phyloP scores from a whole-genome alignment of 2,888 invertebrate genomes.

The Agriopis marginaria region DNA sequence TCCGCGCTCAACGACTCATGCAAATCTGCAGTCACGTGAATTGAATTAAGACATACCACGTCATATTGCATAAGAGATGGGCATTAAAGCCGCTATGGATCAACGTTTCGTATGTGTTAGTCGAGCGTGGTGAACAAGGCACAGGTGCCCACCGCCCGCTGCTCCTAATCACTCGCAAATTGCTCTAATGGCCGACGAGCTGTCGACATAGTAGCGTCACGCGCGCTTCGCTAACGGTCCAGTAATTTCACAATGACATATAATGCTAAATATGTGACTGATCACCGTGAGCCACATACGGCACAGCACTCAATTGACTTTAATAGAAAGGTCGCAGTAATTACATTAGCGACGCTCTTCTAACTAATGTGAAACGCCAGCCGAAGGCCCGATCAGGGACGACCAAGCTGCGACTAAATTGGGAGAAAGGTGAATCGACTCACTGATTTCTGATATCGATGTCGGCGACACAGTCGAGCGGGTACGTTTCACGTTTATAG shows the following conservation, averaged over 20 bases:
- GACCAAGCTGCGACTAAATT: slow-evolving; percentile 42
- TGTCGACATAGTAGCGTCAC: slow-evolving; percentile 58
- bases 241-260: slow-evolving; percentile 59
- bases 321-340: slow-evolving; percentile 79
- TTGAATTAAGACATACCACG: slow-evolving; percentile 50
- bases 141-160: slow-evolving; percentile 54
- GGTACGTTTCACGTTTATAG: slow-evolving; percentile 37
- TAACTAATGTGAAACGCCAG: slow-evolving; percentile 61
- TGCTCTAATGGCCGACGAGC: slow-evolving; percentile 56
- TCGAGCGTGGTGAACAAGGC: slow-evolving; percentile 48
- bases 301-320: slow-evolving; percentile 66
- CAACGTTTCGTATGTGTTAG: slow-evolving; percentile 34
- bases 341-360: slow-evolving; percentile 70
- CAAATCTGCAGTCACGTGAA: slow-evolving; percentile 53
- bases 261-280: slow-evolving; percentile 37
- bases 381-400: slow-evolving; percentile 44
- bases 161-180: slow-evolving; percentile 63
- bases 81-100: slow-evolving; percentile 15
- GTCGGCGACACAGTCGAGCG: slow-evolving; percentile 41
- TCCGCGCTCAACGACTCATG: slow-evolving; percentile 56
- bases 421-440: slow-evolving; percentile 47
- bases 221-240: slow-evolving; percentile 56
- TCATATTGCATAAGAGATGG: slow-evolving; percentile 40
- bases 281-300: slow-evolving; percentile 36
- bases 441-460: slow-evolving; percentile 39